Evolutionary conservation across 1,140 invertebrate species (phyloP), one percentile per base, ranked within the genome.

Genomic region (Tribolium madens): DNA sequence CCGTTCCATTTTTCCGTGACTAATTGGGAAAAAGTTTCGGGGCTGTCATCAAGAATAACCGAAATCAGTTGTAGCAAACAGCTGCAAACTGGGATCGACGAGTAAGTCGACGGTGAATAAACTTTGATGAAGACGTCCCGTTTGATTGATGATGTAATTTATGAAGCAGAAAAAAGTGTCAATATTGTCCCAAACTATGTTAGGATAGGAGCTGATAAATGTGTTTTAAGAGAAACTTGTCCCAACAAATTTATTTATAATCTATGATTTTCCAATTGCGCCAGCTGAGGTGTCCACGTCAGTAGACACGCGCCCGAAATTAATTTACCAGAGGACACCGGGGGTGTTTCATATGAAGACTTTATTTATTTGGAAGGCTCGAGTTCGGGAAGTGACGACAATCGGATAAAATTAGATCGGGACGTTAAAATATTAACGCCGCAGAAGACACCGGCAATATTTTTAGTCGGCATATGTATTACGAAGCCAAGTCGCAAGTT

Each of bases 121-220:
- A 64, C 57, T 64, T 64, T 64, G 57, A 64, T 64, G 57, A 64
- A 64, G 57, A 64, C 57, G 57, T 64, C 57, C 57, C 57, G 21
- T 64, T 64, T 64, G 57, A 64, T 64, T 64, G 57, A 64, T 64
- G 57, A 64, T 64, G 57, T 64, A 64, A 64, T 64, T 64, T 64
- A 64, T 64, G 57, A 64, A 64, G 57, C 57, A 64, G 57, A 64
- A 64, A 64, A 64, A 64, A 64, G 57, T 64, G 57, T 64, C 57
- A 64, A 64, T 64, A 64, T 64, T 64, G 26, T 64, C 57, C 57
- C 57, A 64, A 64, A 64, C 57, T 64, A 64, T 64, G 57, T 64
- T 64, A 64, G 57, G 57, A 64, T 31, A 33, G 57, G 31, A 64
- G 31, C 57, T 64, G 57, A 64, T 64, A 64, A 64, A 64, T 64